Evolutionary conservation across 2,888 invertebrate genomes (phyloP).

Genomic region (Pollenia angustigena): DNA sequence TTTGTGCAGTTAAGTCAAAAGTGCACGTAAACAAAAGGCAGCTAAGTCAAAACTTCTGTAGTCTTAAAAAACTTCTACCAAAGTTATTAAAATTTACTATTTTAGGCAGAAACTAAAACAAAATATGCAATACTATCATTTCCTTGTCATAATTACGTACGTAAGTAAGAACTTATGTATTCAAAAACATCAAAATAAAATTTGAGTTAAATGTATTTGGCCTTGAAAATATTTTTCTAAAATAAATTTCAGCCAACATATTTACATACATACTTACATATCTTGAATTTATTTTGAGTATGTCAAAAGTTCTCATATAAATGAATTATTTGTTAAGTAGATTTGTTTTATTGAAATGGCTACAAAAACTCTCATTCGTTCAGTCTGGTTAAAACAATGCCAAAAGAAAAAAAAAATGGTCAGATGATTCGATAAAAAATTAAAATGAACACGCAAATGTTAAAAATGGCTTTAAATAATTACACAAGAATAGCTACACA

Average conservation of each 20-base stretch:
- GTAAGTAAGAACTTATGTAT: too few species aligned
- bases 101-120: too few species aligned
- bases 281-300: slow-evolving; percentile 1
- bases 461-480: slow-evolving; percentile 14
- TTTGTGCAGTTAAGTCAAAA: too few species aligned
- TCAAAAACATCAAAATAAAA: too few species aligned
- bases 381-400: slow-evolving; percentile 4
- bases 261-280: neutral
- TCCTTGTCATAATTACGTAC: too few species aligned
- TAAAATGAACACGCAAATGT: slow-evolving; percentile 25
- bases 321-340: slow-evolving; percentile 2
- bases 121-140: too few species aligned
- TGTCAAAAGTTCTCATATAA: slow-evolving; percentile 12
- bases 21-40: too few species aligned
- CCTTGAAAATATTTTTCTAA: neutral
- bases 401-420: neutral
- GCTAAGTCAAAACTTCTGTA: too few species aligned
- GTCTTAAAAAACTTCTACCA: too few species aligned
- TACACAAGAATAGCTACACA: neutral
- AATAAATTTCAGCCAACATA: slow-evolving; percentile 9
- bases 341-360: neutral
- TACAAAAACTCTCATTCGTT: neutral
- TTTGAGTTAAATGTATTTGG: too few species aligned
- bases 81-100: too few species aligned
- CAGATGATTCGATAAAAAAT: neutral